Base-by-base conservation (phyloP, 2,888 invertebrate species). In the Aleiodes testaceus region DNA sequence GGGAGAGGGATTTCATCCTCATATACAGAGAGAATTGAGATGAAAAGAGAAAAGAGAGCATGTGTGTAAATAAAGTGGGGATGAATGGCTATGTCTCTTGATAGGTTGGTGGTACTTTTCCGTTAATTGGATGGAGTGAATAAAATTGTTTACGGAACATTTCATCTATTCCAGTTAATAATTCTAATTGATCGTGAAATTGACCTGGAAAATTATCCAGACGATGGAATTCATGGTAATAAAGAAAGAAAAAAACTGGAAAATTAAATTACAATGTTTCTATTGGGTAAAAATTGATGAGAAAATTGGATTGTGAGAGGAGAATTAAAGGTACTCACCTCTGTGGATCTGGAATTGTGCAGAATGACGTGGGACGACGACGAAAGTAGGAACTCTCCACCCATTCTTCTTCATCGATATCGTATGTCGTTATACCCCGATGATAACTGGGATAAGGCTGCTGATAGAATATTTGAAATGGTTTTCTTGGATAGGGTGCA, bases 301-400 rank as follows among this genome's bases (percentile, higher is more conserved):
- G 36, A 36, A 36, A 36, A 36, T 36, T 36, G 9, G 36, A 36
- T 36, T 36, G 18, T 11, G 9, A 42, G 36, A 6, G 26, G 53
- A 42, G 11, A 16, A 59, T 11, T 26, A 42, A 36, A 36, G 20
- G 42, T 59, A 73, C 77, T 75, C 76, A 87, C 87, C 92, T 90
- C 87, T 92, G 92, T 79, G 93, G 92, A 89, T 93, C 93, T 80
- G 91, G 91, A 77, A 91, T 91, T 81, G 91, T 92, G 88, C 93
- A 92, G 83, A 93, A 92, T 73, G 93, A 92, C 78, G 92, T 93
- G 73, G 93, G 94, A 84, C 95, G 91, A 77, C 94, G 90, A 70
- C 94, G 91, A 88, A 95, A 94, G 90, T 95, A 95, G 81, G 94
- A 93, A 88, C 92, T 93, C 84, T 93, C 93, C 88, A 93, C 87